A percentile compares a stretch with the other conserved stretches of the same genome.
Conservation (phyloP, 2,113 vertebrate genomes). For the Sterrhoptilus dennistouni region DNA sequence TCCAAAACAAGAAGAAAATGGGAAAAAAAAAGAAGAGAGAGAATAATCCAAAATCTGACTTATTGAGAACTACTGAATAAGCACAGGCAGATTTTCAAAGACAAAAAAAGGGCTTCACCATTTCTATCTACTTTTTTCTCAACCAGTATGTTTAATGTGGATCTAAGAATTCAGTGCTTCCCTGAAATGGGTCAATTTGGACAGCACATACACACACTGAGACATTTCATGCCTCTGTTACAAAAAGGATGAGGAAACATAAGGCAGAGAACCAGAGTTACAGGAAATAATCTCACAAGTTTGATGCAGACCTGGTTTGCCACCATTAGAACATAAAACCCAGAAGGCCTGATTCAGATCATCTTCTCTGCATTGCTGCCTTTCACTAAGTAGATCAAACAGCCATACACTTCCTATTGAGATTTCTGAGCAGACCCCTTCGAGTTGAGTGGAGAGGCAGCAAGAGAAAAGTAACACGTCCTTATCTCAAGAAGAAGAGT, state of each 20-base stretch:
- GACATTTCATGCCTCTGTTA: neutral
- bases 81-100: neutral
- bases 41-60: neutral
- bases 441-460: neutral
- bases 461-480: neutral
- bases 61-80: neutral
- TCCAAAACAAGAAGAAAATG: neutral
- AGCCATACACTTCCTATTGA: rapidly evolving
- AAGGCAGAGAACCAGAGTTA: neutral
- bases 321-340: neutral
- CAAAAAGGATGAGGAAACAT: neutral
- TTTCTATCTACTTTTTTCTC: neutral
- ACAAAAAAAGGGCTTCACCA: neutral
- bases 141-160: neutral
- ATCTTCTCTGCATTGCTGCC: neutral
- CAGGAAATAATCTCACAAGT: neutral
- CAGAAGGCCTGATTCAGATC: neutral
- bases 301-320: neutral
- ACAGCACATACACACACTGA: neutral
- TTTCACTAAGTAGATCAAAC: neutral
- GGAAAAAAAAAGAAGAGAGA: too few relatives aligned
- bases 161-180: neutral
- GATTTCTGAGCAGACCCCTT: neutral
- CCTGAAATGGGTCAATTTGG: neutral
- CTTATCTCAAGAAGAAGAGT: neutral